phyloP scores from a whole-genome alignment of 2,797 vertebrate genomes.

The Mormyrus proboscirostris region DNA sequence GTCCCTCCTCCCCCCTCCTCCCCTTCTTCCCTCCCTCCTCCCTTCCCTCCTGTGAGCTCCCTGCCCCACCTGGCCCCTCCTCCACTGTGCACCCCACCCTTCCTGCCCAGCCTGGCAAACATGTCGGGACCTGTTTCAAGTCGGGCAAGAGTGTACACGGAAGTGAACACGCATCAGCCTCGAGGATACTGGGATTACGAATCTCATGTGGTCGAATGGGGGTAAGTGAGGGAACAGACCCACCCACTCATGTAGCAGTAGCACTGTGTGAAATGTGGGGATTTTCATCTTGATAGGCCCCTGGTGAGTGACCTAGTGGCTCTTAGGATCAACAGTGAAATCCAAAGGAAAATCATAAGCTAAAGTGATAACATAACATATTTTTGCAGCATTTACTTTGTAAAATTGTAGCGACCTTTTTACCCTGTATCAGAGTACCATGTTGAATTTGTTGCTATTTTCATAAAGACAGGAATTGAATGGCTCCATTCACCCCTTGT shows the following conservation, averaged over 20 bases:
- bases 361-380: background rate
- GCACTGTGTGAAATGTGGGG: background rate
- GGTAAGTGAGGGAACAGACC: constrained; percentile 54
- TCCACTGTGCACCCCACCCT: background rate
- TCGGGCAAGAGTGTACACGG: constrained; percentile 91
- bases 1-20: too few species aligned
- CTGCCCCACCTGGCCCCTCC: constrained; percentile 26
- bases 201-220: constrained; percentile 93
- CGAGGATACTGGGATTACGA: constrained; percentile 96
- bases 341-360: background rate
- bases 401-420: background rate
- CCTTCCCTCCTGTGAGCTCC: background rate
- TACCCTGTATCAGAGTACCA: background rate
- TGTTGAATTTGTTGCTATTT: background rate
- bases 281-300: background rate
- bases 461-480: background rate
- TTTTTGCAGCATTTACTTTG: background rate
- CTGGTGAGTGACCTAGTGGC: background rate
- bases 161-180: constrained; percentile 93
- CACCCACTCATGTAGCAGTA: background rate
- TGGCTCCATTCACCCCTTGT: background rate
- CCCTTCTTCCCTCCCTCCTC: background rate
- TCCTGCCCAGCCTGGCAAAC: constrained; percentile 71
- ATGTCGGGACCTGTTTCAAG: constrained; percentile 93
- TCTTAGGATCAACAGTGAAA: background rate